Percentiles rank a stretch among this genome's conserved stretches.
phyloP scores from a whole-genome alignment of 2,797 vertebrate genomes.

The Champsocephalus gunnari region DNA sequence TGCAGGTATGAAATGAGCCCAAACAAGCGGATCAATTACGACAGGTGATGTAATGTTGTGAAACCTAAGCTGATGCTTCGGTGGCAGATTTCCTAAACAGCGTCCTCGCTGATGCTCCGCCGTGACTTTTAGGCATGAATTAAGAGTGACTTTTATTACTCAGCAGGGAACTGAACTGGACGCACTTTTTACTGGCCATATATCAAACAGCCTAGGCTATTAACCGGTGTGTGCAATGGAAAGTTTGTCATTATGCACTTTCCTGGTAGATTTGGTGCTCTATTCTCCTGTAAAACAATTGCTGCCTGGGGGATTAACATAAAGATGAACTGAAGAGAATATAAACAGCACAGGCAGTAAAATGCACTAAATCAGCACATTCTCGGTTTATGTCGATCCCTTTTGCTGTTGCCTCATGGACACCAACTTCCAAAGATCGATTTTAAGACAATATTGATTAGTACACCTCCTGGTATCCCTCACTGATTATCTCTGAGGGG shows the following conservation, averaged over 20 bases:
- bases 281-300: slow-evolving; percentile 45
- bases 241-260: slow-evolving; percentile 50
- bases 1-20: slow-evolving; percentile 76
- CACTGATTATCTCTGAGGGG: slow-evolving; percentile 9
- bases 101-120: slow-evolving; percentile 44
- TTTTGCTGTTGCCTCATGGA: slow-evolving; percentile 21
- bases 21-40: slow-evolving; percentile 78
- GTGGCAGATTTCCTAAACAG: slow-evolving; percentile 54
- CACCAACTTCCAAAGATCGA: slow-evolving; percentile 11
- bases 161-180: slow-evolving; percentile 47
- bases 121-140: slow-evolving; percentile 53
- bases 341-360: slow-evolving; percentile 48
- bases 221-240: slow-evolving; percentile 26
- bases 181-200: slow-evolving; percentile 17
- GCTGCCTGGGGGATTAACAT: slow-evolving; percentile 33
- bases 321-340: slow-evolving; percentile 40
- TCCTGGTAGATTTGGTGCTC: slow-evolving; percentile 43
- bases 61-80: slow-evolving; percentile 68
- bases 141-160: slow-evolving; percentile 49
- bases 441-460: slow-evolving; percentile 26
- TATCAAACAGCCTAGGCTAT: slow-evolving; percentile 40
- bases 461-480: not conserved
- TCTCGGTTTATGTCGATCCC: slow-evolving; percentile 29
- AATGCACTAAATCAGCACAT: slow-evolving; percentile 44
- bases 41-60: slow-evolving; percentile 81